Conservation (phyloP, 92 coral and sea anemone genomes). For the Desmophyllum pertusum region DNA sequence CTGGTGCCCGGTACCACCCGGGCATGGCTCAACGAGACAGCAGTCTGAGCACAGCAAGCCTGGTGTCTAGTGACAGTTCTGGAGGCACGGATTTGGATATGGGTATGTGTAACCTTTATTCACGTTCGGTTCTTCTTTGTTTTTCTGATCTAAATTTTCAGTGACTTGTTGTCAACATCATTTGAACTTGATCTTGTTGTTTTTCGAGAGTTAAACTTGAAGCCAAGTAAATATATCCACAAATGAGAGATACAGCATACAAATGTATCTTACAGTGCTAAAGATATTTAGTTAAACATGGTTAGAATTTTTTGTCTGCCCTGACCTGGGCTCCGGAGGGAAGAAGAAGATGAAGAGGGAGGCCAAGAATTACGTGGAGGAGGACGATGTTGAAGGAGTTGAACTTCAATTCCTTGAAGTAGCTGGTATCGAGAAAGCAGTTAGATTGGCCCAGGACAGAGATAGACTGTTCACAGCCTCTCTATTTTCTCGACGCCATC, state of each 20-base stretch:
- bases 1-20: constrained; percentile 58
- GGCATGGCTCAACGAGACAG: constrained; percentile 77
- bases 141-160: neutral
- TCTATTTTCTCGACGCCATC: too few relatives aligned
- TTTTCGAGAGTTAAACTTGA: neutral
- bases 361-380: too few relatives aligned
- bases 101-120: constrained; percentile 46
- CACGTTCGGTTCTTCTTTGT: neutral
- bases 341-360: too few relatives aligned
- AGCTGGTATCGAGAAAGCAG: too few relatives aligned
- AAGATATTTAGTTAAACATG: too few relatives aligned
- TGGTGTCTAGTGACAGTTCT: constrained; percentile 75
- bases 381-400: too few relatives aligned
- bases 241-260: neutral
- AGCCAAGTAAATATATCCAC: neutral
- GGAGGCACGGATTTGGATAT: constrained; percentile 58
- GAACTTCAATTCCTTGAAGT: too few relatives aligned
- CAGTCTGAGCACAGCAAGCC: constrained; percentile 83
- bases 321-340: too few relatives aligned
- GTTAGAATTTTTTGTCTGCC: too few relatives aligned
- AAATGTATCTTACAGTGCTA: too few relatives aligned
- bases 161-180: neutral
- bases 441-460: too few relatives aligned
- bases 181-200: neutral
- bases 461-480: too few relatives aligned